phyloP scores from a whole-genome alignment of 2,888 invertebrate species.

The Panopea generosa region DNA sequence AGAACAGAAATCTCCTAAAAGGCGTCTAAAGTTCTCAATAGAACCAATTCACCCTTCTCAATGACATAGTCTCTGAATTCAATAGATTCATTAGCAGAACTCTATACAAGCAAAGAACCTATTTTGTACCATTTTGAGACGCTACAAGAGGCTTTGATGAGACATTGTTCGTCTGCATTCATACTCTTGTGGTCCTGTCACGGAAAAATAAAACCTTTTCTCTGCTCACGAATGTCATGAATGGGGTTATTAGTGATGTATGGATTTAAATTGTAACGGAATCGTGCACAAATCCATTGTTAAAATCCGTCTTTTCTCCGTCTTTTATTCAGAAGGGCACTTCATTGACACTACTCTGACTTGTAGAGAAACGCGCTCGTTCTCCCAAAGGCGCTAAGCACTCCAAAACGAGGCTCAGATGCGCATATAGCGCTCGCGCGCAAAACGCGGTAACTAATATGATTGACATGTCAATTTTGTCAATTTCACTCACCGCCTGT shows the following conservation, averaged over 20 bases:
- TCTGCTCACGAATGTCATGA: slow-evolving; percentile 47
- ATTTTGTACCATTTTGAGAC: slow-evolving; percentile 54
- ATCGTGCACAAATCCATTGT: slow-evolving; percentile 60
- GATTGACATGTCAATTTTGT: slow-evolving; percentile 57
- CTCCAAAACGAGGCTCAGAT: slow-evolving; percentile 50
- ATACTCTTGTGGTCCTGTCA: slow-evolving; percentile 46
- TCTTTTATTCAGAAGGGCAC: slow-evolving; percentile 53
- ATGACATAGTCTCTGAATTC: slow-evolving; percentile 23
- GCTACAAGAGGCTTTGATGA: slow-evolving; percentile 54
- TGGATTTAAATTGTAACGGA: slow-evolving; percentile 62
- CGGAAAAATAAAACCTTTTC: slow-evolving; percentile 60
- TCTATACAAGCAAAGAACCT: slow-evolving; percentile 54
- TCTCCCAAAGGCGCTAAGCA: slow-evolving; percentile 26
- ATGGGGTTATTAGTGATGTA: slow-evolving; percentile 58
- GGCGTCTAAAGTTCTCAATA: slow-evolving; percentile 8
- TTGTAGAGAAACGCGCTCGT: slow-evolving; percentile 12
- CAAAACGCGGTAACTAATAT: slow-evolving; percentile 28
- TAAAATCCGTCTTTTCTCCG: slow-evolving; percentile 55
- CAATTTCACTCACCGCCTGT: slow-evolving; percentile 46
- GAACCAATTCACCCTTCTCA: slow-evolving; percentile 13
- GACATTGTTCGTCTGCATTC: slow-evolving; percentile 53
- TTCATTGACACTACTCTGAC: slow-evolving; percentile 30
- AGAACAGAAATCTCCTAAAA: slow-evolving; percentile 36
- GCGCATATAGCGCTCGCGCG: slow-evolving; percentile 16
- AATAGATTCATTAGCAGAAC: slow-evolving; percentile 61